Percentiles rank a stretch among this genome's conserved stretches.
phyloP scores from a whole-genome alignment of 2,113 vertebrate species.

The Budorcas taxicolor region DNA sequence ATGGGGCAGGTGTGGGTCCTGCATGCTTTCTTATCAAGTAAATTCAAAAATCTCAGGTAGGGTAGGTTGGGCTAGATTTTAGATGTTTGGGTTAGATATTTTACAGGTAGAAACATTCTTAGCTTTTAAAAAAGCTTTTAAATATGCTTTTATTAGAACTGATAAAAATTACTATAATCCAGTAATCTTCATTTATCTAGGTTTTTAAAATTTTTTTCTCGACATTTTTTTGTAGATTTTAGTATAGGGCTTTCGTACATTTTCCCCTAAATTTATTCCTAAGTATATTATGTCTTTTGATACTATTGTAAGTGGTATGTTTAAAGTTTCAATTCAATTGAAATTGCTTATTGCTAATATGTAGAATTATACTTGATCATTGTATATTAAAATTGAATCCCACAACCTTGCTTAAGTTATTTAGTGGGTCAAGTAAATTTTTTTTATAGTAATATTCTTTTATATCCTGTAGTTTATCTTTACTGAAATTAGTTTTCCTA shows the following conservation, averaged over 20 bases:
- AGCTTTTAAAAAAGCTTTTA: background rate
- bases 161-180: background rate
- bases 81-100: background rate
- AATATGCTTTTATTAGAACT: background rate
- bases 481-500: background rate
- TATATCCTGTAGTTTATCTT: background rate
- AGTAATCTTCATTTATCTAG: background rate
- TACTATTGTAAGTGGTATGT: background rate
- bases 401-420: background rate
- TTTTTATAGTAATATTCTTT: background rate
- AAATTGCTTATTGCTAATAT: background rate
- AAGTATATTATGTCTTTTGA: background rate
- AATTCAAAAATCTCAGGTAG: background rate
- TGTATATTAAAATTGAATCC: background rate
- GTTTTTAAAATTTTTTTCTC: background rate
- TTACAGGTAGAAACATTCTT: constrained; percentile 28
- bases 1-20: background rate
- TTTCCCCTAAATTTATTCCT: constrained; percentile 19
- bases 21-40: background rate
- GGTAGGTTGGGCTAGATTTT: background rate
- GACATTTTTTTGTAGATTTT: background rate
- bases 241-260: background rate
- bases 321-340: background rate
- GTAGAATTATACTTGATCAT: background rate
- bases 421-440: background rate